phyloP scores from a whole-genome alignment of 2,888 invertebrate genomes.

The Rosalia funebris region DNA sequence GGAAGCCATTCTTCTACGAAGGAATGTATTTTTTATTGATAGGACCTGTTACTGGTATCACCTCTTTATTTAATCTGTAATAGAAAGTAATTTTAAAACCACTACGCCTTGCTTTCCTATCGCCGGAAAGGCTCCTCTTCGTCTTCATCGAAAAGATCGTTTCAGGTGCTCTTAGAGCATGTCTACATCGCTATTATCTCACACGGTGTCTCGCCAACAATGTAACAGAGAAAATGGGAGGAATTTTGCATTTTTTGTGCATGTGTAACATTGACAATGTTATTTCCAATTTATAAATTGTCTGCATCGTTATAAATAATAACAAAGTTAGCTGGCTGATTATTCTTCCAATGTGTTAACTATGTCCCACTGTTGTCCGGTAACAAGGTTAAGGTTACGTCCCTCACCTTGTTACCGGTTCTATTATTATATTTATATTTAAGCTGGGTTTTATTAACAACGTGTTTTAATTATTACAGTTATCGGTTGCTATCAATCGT shows the following conservation, averaged over 20 bases:
- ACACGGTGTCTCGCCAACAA: not conserved
- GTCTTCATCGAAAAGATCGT: not conserved
- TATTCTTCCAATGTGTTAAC: too few relatives aligned
- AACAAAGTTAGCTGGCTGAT: too few relatives aligned
- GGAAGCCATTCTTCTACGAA: conserved; percentile 37
- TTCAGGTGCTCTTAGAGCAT: not conserved
- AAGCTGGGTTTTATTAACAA: not conserved
- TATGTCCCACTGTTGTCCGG: too few relatives aligned
- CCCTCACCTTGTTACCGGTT: not conserved
- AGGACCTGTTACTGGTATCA: conserved; percentile 34
- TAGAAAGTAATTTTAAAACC: conserved; percentile 20
- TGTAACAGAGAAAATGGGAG: too few relatives aligned
- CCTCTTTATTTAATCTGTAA: conserved; percentile 19
- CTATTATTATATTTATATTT: not conserved
- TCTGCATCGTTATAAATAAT: too few relatives aligned
- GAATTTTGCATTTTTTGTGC: too few relatives aligned
- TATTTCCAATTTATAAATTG: too few relatives aligned
- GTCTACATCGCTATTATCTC: not conserved
- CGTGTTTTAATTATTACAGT: too few relatives aligned
- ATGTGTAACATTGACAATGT: too few relatives aligned
- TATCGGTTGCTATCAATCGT: too few relatives aligned
- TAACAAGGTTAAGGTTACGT: not conserved
- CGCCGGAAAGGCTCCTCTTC: not conserved
- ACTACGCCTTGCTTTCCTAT: not conserved
- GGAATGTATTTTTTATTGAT: conserved; percentile 41